Base-by-base conservation (phyloP, 2,113 vertebrate species). In the Saguinus midas region DNA sequence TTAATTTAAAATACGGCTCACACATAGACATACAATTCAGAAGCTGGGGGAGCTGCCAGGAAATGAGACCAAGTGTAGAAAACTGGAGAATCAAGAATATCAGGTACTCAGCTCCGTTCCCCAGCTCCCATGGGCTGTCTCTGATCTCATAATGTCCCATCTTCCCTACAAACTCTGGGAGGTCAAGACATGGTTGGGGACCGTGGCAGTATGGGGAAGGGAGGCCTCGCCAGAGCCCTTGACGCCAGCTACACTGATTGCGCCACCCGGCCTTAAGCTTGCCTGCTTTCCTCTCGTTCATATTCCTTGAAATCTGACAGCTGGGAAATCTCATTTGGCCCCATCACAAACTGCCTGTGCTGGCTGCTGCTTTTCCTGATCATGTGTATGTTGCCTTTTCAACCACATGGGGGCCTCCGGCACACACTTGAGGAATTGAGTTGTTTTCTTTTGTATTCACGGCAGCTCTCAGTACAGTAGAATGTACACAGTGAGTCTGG, bases 1-100 rank as follows among this genome's bases (percentile, higher is more conserved):
- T 98, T 97, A 97, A 97, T 97, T 97, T 97, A 96, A 98, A 97
- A 97, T 97, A 97, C 95, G 32, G 61, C 96, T 97, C 97, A 96
- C 97, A 92, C 97, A 96, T 96, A 97, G 96, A 96, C 97, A 97
- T 87, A 97, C 96, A 97, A 97, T 94, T 96, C 96, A 95, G 87
- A 96, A 98, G 96, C 96, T 96, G 70, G 72, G 84, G 97, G 80
- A 97, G 94, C 95, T 98, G 96, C 97, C 97, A 97, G 97, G 95
- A 97, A 96, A 96, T 92, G 90, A 97, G 81, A 87, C 90, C 95
- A 96, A 97, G 92, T 97, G 96, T 96, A 97, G 94, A 96, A 97
- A 97, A 97, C 94, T 96, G 90, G 87, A 97, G 96, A 57, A 94
- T 96, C 92, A 95, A 90, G 27, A 96, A 92, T 97, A 97, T 76